Conservation (phyloP, 2,113 vertebrate species). For the Tonatia bakeri region DNA sequence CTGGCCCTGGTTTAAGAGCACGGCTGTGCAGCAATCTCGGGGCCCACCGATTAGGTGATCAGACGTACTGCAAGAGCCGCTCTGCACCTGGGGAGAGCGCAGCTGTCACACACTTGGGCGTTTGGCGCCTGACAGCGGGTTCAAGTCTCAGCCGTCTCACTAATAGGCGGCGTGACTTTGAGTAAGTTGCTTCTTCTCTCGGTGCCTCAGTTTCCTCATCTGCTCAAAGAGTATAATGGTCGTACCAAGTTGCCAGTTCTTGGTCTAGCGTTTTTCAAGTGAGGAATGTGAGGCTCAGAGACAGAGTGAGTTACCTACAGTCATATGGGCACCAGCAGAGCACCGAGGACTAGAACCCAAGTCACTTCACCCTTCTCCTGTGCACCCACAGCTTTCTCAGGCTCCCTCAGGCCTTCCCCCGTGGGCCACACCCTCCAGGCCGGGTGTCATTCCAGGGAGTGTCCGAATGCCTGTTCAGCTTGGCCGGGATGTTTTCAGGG, state of each 20-base stretch:
- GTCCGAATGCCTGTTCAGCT: background rate
- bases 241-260: background rate
- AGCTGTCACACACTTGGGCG: background rate
- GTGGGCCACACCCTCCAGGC: background rate
- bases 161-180: too few species aligned
- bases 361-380: background rate
- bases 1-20: background rate
- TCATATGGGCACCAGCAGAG: background rate
- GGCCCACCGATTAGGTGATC: background rate
- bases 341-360: background rate
- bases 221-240: too few species aligned
- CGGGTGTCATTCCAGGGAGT: background rate
- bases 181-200: too few species aligned
- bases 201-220: too few species aligned
- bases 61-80: background rate
- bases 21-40: background rate
- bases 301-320: background rate
- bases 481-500: background rate
- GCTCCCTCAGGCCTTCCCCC: rapidly evolving
- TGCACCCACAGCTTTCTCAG: background rate
- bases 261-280: background rate
- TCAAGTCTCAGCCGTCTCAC: background rate
- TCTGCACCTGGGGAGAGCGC: background rate
- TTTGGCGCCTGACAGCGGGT: background rate
- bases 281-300: background rate